Percentiles rank a stretch among this genome's conserved stretches.
Conservation (phyloP, 2,113 vertebrate genomes). For the Nyctibius bracteatus region DNA sequence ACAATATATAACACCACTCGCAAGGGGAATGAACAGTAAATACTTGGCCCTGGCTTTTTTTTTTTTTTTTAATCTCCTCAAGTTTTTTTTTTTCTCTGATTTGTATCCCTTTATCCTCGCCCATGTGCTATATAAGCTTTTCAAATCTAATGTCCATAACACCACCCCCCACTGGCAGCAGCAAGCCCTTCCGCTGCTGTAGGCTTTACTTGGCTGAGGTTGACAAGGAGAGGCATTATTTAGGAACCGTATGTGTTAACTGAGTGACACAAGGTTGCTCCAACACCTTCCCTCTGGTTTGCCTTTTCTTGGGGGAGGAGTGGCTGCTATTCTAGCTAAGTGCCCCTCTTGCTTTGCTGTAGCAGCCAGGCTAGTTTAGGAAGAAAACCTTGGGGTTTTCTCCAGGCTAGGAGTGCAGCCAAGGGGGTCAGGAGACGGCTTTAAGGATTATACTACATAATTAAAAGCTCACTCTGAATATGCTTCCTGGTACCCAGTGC, state of each 20-base stretch:
- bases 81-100: conserved; percentile 48
- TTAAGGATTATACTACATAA: conserved; percentile 38
- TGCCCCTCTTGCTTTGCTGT: neutral
- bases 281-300: conserved; percentile 65
- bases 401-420: conserved; percentile 33
- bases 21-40: conserved; percentile 72
- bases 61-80: conserved; percentile 62
- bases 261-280: conserved; percentile 61
- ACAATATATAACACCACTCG: conserved; percentile 63
- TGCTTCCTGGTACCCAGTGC: conserved; percentile 7
- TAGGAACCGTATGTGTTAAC: conserved; percentile 53
- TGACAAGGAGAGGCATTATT: conserved; percentile 66
- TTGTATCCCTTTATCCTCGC: conserved; percentile 75
- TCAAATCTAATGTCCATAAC: conserved; percentile 74
- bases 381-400: neutral
- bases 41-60: conserved; percentile 57
- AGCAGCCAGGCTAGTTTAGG: neutral
- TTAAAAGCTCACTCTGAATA: conserved; percentile 34
- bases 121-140: conserved; percentile 70
- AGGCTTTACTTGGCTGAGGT: conserved; percentile 53
- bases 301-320: conserved; percentile 48
- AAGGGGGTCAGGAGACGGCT: conserved; percentile 29
- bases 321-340: neutral
- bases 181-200: conserved; percentile 58
- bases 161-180: conserved; percentile 72